Evolutionary conservation across 2,113 vertebrate species (phyloP).

Genomic region (Oryzias curvinotus): DNA sequence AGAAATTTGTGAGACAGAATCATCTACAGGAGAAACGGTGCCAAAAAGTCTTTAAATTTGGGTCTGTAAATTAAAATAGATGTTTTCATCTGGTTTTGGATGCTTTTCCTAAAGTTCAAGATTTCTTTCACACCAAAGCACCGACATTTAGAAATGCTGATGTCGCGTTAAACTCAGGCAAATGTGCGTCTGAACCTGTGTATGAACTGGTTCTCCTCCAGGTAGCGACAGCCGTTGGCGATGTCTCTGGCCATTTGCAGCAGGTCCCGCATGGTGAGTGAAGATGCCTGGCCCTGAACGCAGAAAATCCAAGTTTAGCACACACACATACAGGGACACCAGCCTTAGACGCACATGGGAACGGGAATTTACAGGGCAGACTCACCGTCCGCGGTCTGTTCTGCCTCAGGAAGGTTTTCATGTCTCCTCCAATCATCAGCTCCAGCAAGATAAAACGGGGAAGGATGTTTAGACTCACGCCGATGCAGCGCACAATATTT

Average conservation of each 20-base stretch:
- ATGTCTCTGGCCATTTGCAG: slow-evolving; percentile 89
- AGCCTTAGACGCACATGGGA: slow-evolving; percentile 10
- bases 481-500: slow-evolving; percentile 87
- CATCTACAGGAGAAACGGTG: no score
- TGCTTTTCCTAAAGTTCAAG: no score
- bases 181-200: slow-evolving; percentile 79
- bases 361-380: slow-evolving; percentile 5
- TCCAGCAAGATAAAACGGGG: slow-evolving; percentile 91
- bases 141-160: no score
- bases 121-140: no score
- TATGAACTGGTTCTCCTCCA: slow-evolving; percentile 95
- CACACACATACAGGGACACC: slow-evolving; percentile 3
- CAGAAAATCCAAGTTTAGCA: slow-evolving; percentile 17
- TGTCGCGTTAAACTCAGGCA: background rate
- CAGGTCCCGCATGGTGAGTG: slow-evolving; percentile 85
- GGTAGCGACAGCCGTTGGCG: slow-evolving; percentile 87
- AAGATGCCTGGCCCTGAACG: slow-evolving; percentile 82
- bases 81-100: no score
- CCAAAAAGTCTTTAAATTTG: no score
- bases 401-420: slow-evolving; percentile 91
- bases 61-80: no score
- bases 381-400: slow-evolving; percentile 85
- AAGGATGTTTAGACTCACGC: slow-evolving; percentile 86
- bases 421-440: slow-evolving; percentile 91
- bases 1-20: no score